A percentile compares a stretch with the other conserved stretches of the same genome.
These are phyloP conservation scores for Bombus affinis DNA, from an alignment of 1,140 invertebrate species.

Conservation along the genomic window DNA sequence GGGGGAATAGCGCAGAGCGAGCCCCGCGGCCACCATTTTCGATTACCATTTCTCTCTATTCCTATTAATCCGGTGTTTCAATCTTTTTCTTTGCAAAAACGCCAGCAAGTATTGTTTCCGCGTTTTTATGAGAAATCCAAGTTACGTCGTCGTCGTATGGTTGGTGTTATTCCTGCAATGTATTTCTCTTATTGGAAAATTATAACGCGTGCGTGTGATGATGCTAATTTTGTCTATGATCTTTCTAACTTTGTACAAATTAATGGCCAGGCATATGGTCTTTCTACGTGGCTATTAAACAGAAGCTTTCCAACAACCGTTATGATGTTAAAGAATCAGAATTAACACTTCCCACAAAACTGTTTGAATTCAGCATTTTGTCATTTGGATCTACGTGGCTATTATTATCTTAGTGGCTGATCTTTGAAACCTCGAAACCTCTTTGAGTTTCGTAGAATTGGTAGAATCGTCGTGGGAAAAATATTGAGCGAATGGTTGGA, in stretches of 20 bases:
- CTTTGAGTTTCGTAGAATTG: too few species aligned
- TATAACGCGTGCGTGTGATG: neutral
- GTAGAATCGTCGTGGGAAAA: too few species aligned
- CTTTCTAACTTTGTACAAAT: neutral
- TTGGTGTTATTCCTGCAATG: neutral
- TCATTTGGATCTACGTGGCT: neutral
- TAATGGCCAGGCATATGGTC: neutral
- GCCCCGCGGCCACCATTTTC: neutral
- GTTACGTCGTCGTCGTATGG: too few species aligned
- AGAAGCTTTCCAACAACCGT: too few species aligned
- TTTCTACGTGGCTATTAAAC: too few species aligned
- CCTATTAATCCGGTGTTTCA: neutral
- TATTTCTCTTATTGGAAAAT: neutral
- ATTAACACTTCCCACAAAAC: neutral
- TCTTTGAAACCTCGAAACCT: too few species aligned
- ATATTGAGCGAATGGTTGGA: too few species aligned
- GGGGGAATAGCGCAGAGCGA: neutral
- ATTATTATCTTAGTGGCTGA: too few species aligned
- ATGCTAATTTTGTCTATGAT: neutral
- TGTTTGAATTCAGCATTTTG: neutral
- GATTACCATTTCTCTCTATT: neutral
- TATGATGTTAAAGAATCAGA: too few species aligned
- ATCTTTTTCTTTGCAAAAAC: neutral
- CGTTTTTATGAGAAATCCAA: neutral
- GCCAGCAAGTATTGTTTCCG: neutral